Evolutionary conservation across 2,797 vertebrate genomes (phyloP), one percentile per base, ranked within the genome.

Genomic region (Clamator glandarius): DNA sequence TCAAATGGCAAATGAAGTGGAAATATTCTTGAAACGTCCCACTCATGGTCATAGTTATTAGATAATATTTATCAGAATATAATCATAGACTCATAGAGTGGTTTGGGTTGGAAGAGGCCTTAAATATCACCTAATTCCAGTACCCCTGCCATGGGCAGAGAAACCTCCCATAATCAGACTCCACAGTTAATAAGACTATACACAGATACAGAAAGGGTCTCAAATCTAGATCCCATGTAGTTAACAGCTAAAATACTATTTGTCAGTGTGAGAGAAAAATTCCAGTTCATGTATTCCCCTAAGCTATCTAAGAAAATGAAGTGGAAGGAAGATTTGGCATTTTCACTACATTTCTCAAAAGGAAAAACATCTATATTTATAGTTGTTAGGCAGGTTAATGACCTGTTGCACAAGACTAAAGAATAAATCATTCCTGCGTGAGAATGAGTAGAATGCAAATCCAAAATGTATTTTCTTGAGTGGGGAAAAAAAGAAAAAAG

Each of bases 331-430:
- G 69, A 84, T 59, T 23, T 63, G 52, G 35, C 82, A 73, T 84
- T 92, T 86, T 96, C 77, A 82, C 29, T 52, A 76, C 55, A 39
- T 75, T 90, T 78, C 70, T 76, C 23, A 76, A 73, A 88, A 73
- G 18, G 29, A 50, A 92, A 95, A 96, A 69, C 28, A 84, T 79
- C 86, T 79, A 86, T 62, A 81, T 90, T 93, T 66, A 82, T 61
- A 35, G 78, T 59, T 91, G 68, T 87, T 89, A 87, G 87, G 76
- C 62, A 92, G 79, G 76, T 80, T 95, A 94, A 95, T 86, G 84
- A 95, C 89, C 68, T 94, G 87, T 64, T 92, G 70, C 86, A 79
- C 55, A 91, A 82, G 80, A 87, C 62, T 87, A 64, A 90, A 87
- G 72, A 91, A 86, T 87, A 90, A 92, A 92, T 87, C 85, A 84